Percentiles rank a stretch among this genome's conserved stretches.
Evolutionary conservation across 1,140 invertebrate species (phyloP).

Genomic region (Magallana ariakensis): DNA sequence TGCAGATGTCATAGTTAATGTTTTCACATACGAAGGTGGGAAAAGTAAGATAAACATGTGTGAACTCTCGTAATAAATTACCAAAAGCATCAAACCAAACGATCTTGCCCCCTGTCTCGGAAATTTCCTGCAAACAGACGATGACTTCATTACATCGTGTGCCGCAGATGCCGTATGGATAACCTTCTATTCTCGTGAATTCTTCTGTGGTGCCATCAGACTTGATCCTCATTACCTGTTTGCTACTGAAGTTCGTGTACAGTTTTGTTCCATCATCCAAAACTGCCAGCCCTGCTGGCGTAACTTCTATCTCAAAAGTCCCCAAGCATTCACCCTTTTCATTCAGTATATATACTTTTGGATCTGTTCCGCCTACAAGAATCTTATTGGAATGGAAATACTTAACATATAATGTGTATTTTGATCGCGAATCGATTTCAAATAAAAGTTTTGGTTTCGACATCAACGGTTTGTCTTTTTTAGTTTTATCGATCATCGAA

Average conservation of each 20-base stretch:
- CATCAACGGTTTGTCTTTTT: background rate
- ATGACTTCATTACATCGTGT: background rate
- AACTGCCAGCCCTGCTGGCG: background rate
- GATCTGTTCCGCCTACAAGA: background rate
- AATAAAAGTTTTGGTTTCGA: background rate
- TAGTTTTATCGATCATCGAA: background rate
- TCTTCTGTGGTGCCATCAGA: background rate
- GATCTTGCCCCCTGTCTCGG: background rate
- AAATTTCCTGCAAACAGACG: background rate
- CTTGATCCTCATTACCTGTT: background rate
- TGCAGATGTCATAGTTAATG: conserved; percentile 25
- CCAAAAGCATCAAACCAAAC: background rate
- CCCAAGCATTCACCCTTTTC: background rate
- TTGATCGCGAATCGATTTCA: background rate
- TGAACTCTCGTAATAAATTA: background rate
- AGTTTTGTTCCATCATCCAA: background rate
- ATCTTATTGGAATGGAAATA: conserved; percentile 13
- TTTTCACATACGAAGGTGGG: conserved; percentile 5
- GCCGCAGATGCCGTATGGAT: background rate
- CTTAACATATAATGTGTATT: background rate
- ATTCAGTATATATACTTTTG: background rate
- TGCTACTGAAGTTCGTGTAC: background rate
- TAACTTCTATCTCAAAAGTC: background rate
- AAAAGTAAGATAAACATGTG: background rate
- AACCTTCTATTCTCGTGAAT: background rate